Percentiles rank a stretch among this genome's conserved stretches.
phyloP scores from a whole-genome alignment of 1,140 invertebrate species.

The Brachystomella parvula region DNA sequence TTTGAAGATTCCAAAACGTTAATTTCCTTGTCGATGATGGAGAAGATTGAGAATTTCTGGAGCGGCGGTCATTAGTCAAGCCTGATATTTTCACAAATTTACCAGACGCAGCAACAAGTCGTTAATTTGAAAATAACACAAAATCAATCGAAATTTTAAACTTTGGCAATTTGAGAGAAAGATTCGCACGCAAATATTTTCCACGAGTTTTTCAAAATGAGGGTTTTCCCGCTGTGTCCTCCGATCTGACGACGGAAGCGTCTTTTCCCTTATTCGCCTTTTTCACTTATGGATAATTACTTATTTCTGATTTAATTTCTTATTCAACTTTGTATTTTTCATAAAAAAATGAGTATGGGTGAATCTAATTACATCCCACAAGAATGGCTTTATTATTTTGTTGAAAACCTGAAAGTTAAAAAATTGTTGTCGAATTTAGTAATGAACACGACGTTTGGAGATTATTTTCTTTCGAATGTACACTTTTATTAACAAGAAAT shows the following conservation, averaged over 20 bases:
- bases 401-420: no score
- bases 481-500: no score
- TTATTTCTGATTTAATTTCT: neutral
- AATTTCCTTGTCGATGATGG: neutral
- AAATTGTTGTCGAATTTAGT: no score
- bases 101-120: neutral
- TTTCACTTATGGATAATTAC: neutral
- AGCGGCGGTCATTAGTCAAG: neutral
- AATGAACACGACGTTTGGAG: no score
- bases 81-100: neutral
- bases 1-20: neutral
- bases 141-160: neutral
- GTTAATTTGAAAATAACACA: neutral
- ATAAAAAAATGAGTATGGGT: no score
- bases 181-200: neutral
- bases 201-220: neutral
- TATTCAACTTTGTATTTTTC: no score
- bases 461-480: no score
- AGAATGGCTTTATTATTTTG: no score
- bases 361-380: no score
- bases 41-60: neutral
- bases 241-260: neutral
- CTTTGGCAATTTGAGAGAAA: neutral
- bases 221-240: neutral
- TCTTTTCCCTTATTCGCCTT: neutral